phyloP scores from a whole-genome alignment of 1,140 invertebrate species.

The Tachypleus tridentatus region DNA sequence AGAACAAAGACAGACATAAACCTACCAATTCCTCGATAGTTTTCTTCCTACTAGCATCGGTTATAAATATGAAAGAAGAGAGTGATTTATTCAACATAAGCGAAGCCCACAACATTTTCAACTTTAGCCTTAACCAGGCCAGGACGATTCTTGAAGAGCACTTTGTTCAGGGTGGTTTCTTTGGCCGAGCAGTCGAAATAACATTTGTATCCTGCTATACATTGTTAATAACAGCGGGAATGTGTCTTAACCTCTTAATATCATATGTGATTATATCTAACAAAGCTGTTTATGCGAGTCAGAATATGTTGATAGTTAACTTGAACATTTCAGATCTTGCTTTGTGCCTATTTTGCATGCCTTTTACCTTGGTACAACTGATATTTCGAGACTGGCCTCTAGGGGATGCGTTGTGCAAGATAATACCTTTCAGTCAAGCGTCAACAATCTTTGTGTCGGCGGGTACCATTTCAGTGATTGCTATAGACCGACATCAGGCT shows the following conservation, averaged over 20 bases:
- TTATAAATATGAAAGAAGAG: no score
- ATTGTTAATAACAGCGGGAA: slow-evolving; percentile 8
- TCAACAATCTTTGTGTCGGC: slow-evolving; percentile 49
- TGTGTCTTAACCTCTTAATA: slow-evolving; percentile 11
- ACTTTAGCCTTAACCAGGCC: slow-evolving; percentile 17
- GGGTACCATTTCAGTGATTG: slow-evolving; percentile 47
- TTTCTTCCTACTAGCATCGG: no score
- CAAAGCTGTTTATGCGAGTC: slow-evolving; percentile 3
- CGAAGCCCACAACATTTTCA: slow-evolving; percentile 4
- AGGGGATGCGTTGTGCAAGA: slow-evolving; percentile 41
- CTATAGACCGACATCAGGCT: slow-evolving; percentile 44
- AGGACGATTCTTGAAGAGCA: slow-evolving; percentile 15
- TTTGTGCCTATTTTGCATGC: slow-evolving; percentile 45
- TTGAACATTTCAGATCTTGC: slow-evolving; percentile 45
- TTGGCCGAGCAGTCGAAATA: slow-evolving; percentile 6
- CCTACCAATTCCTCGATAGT: no score
- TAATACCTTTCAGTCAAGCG: slow-evolving; percentile 43
- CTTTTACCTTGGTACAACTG: slow-evolving; percentile 40
- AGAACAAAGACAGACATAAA: no score
- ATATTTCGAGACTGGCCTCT: slow-evolving; percentile 33
- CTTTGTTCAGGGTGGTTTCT: slow-evolving; percentile 8
- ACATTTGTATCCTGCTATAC: slow-evolving; percentile 10
- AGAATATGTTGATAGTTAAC: slow-evolving; percentile 31
- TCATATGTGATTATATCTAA: slow-evolving; percentile 13
- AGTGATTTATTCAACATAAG: no score